Conservation (phyloP, 2,888 invertebrate species). For the Matsumyia berberina region DNA sequence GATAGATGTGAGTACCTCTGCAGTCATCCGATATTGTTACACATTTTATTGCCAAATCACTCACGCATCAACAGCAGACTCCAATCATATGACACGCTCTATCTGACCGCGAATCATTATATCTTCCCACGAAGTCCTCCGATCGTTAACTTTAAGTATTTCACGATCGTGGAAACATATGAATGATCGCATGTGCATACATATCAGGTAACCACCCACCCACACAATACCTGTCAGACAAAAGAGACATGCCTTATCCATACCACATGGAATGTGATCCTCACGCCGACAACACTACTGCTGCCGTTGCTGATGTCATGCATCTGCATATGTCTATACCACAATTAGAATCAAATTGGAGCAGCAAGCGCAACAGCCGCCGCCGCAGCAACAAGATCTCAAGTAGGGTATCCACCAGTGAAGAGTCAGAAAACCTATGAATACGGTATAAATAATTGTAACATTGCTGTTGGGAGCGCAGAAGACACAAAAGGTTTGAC, state of each 20-base stretch:
- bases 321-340: conserved; percentile 67
- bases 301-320: conserved; percentile 54
- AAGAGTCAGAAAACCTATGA: conserved; percentile 64
- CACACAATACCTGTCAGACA: conserved; percentile 48
- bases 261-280: conserved; percentile 67
- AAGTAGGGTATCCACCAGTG: conserved; percentile 13
- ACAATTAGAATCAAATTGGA: conserved; percentile 75
- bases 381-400: conserved; percentile 40
- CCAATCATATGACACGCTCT: too few relatives aligned
- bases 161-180: conserved; percentile 47
- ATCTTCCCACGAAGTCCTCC: conserved; percentile 12
- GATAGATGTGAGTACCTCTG: too few relatives aligned
- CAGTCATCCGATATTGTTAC: too few relatives aligned
- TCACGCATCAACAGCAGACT: too few relatives aligned
- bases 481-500: conserved; percentile 76
- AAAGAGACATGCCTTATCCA: conserved; percentile 26
- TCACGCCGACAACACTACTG: conserved; percentile 47
- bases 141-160: conserved; percentile 16
- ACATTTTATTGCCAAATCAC: too few relatives aligned
- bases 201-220: conserved; percentile 59
- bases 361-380: conserved; percentile 37
- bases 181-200: conserved; percentile 32
- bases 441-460: conserved; percentile 75
- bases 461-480: conserved; percentile 74
- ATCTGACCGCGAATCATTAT: conserved; percentile 12